Conservation (phyloP, 2,888 invertebrate species). For the Tridacna gigas region DNA sequence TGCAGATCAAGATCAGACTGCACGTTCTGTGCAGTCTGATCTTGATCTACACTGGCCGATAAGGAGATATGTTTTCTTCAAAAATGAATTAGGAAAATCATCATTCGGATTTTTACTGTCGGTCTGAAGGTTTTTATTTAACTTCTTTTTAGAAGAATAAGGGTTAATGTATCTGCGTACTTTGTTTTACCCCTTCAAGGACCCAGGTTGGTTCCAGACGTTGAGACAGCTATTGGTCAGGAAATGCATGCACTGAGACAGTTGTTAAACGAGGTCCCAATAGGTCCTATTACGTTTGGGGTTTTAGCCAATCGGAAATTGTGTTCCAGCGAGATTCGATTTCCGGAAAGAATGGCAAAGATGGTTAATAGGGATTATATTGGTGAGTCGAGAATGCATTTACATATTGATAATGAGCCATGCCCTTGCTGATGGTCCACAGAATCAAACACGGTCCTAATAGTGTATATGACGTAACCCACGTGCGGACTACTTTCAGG, state of each 20-base stretch:
- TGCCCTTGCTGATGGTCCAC: no score
- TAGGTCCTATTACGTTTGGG: constrained; percentile 69
- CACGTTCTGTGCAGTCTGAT: no score
- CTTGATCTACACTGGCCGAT: no score
- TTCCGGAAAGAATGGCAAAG: background rate
- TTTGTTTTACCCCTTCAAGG: constrained; percentile 11
- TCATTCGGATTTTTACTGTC: no score
- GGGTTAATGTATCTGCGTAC: no score
- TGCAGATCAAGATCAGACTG: no score
- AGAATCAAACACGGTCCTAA: no score
- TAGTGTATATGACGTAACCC: no score
- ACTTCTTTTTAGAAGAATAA: background rate
- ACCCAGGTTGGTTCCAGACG: constrained; percentile 67
- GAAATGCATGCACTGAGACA: constrained; percentile 68
- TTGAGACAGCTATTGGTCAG: constrained; percentile 66
- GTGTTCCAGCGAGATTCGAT: constrained; percentile 12
- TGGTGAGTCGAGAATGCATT: background rate
- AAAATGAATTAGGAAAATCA: no score
- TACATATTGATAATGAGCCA: background rate
- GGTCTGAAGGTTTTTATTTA: background rate
- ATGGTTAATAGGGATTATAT: background rate
- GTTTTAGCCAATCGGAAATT: constrained; percentile 56
- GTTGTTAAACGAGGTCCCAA: constrained; percentile 58
- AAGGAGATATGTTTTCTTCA: no score
- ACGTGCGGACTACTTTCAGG: no score